These are phyloP conservation scores for Corapipo altera DNA, from an alignment of 2,113 vertebrate genomes.

Conservation along the genomic window DNA sequence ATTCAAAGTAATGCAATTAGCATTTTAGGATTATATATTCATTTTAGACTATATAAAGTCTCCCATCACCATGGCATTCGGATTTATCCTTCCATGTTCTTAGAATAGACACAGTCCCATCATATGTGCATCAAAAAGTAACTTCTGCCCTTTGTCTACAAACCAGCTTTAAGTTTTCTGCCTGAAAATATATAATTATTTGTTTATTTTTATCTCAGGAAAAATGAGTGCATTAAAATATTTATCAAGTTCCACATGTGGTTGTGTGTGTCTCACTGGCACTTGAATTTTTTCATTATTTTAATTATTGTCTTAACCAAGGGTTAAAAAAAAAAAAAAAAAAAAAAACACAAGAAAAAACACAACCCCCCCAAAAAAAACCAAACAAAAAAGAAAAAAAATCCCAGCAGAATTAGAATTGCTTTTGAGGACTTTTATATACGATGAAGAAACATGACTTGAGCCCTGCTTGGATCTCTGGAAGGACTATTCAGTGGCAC, in stretches of 20 bases:
- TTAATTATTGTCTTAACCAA: neutral
- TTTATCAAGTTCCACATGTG: rapidly evolving
- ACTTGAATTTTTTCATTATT: neutral
- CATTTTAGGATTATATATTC: neutral
- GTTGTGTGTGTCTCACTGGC: neutral
- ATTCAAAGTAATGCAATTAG: conserved; percentile 7
- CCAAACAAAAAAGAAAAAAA: neutral
- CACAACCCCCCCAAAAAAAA: too few relatives aligned
- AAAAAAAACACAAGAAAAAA: too few relatives aligned
- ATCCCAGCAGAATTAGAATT: neutral
- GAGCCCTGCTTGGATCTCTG: neutral
- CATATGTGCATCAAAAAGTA: neutral
- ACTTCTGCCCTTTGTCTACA: neutral
- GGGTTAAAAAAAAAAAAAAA: neutral
- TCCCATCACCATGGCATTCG: neutral
- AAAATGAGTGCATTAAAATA: neutral
- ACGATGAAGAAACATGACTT: neutral
- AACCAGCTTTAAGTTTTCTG: neutral
- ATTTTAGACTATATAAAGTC: neutral
- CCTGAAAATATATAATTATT: too few relatives aligned
- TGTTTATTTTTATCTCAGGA: neutral
- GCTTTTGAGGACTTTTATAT: neutral
- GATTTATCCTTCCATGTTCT: neutral
- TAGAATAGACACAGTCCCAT: neutral
- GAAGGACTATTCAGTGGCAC: neutral